Base-by-base conservation (phyloP, 2,888 invertebrate genomes). In the Criorhina ranunculi region DNA sequence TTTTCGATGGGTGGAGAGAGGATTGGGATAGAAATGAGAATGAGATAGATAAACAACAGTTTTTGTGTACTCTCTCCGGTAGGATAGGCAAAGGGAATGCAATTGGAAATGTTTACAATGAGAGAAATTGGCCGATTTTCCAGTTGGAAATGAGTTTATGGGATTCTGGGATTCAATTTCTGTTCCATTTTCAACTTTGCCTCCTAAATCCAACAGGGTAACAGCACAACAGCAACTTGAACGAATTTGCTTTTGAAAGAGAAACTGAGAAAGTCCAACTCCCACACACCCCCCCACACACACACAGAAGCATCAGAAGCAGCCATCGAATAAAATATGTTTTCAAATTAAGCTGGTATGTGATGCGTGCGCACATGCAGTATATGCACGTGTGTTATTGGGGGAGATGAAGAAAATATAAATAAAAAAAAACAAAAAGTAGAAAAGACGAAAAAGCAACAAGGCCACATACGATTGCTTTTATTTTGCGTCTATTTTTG, bases 381-480 rank as follows among this genome's bases (percentile, higher is more conserved):
- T 49, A 31, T 55, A 77, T 78, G 67, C 78, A 82, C 82, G 82
- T 82, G 82, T 82, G 55, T 72, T 55, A 44, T 72, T 40, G 31
- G 66, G 70, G 53, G 67, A 51, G 40, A 73, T 19, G 33, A 59
- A 42, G 15, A 24, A 29, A 55, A 37, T 12, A 49, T n/a, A 51
- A 64, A 57, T 49, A 64, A 62, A 59, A 53, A 72, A 44, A 46
- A 44, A 51, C 35, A 60, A 55, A 46, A 72, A 35, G 67, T 37
- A 57, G 62, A 66, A 55, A 37, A 69, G 59, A 44, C 44, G 62
- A 66, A 57, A 19, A 73, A 82, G 82, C 82, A 82, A 82, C 82
- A 82, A 82, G 82, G 82, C 82, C 78, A 82, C 73, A 67, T 72
- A 66, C 55, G 72, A 72, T 78, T 72, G 82, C 78, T 82, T 82